Percentiles rank a stretch among this genome's conserved stretches.
These are phyloP conservation scores for Danionella cerebrum DNA, from an alignment of 2,113 vertebrate species.

Conservation along the genomic window DNA sequence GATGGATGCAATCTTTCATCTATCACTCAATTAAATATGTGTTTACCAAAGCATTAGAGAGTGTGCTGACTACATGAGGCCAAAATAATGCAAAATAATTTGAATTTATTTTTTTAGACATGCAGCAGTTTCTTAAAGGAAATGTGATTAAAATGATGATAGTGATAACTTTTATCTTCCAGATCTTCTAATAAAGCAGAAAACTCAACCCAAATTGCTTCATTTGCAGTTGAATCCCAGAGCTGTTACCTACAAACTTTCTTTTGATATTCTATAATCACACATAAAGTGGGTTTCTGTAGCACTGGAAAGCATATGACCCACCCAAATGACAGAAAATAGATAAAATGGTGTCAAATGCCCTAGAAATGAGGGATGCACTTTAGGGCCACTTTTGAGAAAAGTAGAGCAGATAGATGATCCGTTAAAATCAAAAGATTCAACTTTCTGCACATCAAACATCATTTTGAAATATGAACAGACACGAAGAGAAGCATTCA, in stretches of 20 bases:
- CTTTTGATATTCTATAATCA: slow-evolving; percentile 2
- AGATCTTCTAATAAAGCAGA: not conserved
- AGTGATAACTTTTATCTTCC: not conserved
- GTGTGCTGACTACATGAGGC: not conserved
- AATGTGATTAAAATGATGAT: not conserved
- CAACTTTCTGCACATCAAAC: slow-evolving; percentile 21
- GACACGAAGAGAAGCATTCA: slow-evolving; percentile 10
- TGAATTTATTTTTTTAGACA: not conserved
- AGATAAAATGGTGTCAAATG: slow-evolving; percentile 29
- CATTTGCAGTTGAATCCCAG: not conserved
- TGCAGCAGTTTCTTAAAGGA: not conserved
- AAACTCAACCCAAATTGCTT: not conserved
- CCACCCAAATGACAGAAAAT: slow-evolving; percentile 27
- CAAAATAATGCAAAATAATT: not conserved
- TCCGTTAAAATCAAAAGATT: slow-evolving; percentile 28
- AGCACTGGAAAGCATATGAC: not conserved
- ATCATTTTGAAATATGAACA: slow-evolving; percentile 22
- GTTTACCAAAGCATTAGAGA: not conserved
- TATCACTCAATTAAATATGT: not conserved
- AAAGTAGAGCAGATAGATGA: slow-evolving; percentile 5
- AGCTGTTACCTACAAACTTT: not conserved
- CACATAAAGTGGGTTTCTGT: not conserved
- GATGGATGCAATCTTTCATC: not conserved
- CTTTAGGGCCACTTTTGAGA: slow-evolving; percentile 15
- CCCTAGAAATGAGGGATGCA: slow-evolving; percentile 2